A percentile compares a stretch with the other conserved stretches of the same genome.
Evolutionary conservation across 2,113 vertebrate genomes (phyloP).

Genomic region (Montifringilla adamsi): DNA sequence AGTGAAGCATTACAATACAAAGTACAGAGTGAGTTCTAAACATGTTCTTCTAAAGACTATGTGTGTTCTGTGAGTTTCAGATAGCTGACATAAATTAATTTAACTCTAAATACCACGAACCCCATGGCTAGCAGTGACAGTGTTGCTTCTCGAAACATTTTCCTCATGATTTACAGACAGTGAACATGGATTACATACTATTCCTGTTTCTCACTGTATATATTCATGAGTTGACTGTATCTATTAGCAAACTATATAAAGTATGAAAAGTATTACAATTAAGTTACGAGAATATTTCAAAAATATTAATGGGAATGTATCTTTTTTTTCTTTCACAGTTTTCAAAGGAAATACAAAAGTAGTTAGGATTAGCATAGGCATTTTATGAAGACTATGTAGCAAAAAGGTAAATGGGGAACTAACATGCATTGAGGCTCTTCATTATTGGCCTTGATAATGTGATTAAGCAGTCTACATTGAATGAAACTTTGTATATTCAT

Average conservation of each 20-base stretch:
- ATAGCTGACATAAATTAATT: constrained; percentile 58
- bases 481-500: not conserved
- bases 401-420: not conserved
- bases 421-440: not conserved
- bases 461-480: not conserved
- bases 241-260: not conserved
- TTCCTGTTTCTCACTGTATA: constrained; percentile 50
- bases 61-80: constrained; percentile 49
- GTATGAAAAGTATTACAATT: not conserved
- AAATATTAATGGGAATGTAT: not conserved
- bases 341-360: not conserved
- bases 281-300: not conserved
- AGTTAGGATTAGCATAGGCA: not conserved
- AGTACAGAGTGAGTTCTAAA: constrained; percentile 56
- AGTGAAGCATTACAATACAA: constrained; percentile 54
- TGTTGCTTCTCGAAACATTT: constrained; percentile 53
- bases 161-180: constrained; percentile 26
- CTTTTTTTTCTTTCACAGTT: not conserved
- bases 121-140: constrained; percentile 32
- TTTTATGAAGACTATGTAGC: not conserved
- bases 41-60: constrained; percentile 51
- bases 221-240: not conserved
- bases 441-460: not conserved
- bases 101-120: constrained; percentile 45
- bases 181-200: constrained; percentile 11